Evolutionary conservation across 2,888 invertebrate species (phyloP).

Genomic region (Cerceris ruficornis): DNA sequence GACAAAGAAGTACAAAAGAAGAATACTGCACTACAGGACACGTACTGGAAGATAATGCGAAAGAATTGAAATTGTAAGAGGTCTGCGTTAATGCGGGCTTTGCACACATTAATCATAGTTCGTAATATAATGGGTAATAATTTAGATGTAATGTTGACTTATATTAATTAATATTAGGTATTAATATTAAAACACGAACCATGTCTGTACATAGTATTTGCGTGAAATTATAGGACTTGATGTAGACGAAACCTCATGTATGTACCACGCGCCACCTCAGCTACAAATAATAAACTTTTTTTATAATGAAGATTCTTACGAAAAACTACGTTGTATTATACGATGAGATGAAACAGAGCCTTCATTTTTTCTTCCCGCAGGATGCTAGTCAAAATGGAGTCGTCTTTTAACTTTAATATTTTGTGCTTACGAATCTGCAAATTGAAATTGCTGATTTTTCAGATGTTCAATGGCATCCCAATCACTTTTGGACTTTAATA

Average conservation of each 20-base stretch:
- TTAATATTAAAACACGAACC: slow-evolving; percentile 68
- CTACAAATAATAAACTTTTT: slow-evolving; percentile 75
- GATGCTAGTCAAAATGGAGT: background rate
- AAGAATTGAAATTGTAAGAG: slow-evolving; percentile 40
- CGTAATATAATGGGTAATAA: slow-evolving; percentile 61
- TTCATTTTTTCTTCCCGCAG: background rate
- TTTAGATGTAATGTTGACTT: slow-evolving; percentile 61
- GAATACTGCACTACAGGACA: slow-evolving; percentile 36
- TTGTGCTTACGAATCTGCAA: background rate
- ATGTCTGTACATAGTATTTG: slow-evolving; percentile 73
- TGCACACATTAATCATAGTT: slow-evolving; percentile 52
- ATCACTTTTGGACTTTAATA: too few species aligned
- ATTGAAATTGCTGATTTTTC: too few species aligned
- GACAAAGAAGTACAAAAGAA: slow-evolving; percentile 13
- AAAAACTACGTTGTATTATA: background rate
- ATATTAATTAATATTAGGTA: slow-evolving; percentile 67
- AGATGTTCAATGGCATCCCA: too few species aligned
- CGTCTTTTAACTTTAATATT: background rate
- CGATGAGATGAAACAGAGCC: background rate
- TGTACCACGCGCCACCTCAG: slow-evolving; percentile 75
- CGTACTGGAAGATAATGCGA: slow-evolving; percentile 36
- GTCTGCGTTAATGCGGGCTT: slow-evolving; percentile 25
- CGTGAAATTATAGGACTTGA: slow-evolving; percentile 70
- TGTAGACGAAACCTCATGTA: slow-evolving; percentile 75
- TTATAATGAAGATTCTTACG: slow-evolving; percentile 58